Percentiles rank a stretch among this genome's conserved stretches.
Conservation (phyloP, 1,140 invertebrate genomes). For the Solen grandis region DNA sequence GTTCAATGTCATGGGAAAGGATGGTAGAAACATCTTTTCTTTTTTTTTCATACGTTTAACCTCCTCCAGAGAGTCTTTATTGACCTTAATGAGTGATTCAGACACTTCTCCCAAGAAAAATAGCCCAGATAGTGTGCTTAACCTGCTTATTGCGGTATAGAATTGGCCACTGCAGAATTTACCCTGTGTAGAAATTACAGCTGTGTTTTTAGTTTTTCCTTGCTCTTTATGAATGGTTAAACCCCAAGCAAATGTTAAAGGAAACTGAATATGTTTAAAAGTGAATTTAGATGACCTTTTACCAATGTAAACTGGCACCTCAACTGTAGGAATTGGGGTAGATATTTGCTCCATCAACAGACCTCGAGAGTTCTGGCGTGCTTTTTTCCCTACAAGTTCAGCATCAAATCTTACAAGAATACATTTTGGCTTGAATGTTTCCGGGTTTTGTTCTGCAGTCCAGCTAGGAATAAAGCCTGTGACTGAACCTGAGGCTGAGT, state of each 20-base stretch:
- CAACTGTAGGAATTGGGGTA: constrained; percentile 7
- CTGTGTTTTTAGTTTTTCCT: constrained; percentile 13
- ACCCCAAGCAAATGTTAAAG: constrained; percentile 17
- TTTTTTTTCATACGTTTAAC: constrained; percentile 8
- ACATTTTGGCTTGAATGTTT: constrained; percentile 22
- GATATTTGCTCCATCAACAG: not conserved
- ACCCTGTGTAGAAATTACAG: not conserved
- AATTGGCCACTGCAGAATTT: not conserved
- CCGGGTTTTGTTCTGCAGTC: not conserved
- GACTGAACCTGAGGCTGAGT: not conserved
- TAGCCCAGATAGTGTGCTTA: not conserved
- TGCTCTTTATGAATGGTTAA: constrained; percentile 23
- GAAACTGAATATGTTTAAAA: constrained; percentile 21
- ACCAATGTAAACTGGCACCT: constrained; percentile 4
- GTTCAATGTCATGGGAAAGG: constrained; percentile 8
- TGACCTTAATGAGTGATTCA: constrained; percentile 1
- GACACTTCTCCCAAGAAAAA: not conserved
- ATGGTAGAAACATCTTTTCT: not conserved
- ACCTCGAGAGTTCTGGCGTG: not conserved
- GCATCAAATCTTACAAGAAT: no score
- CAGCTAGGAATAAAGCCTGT: constrained; percentile 1
- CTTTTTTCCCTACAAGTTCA: constrained; percentile 19
- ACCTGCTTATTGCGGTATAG: not conserved
- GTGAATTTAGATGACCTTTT: constrained; percentile 13
- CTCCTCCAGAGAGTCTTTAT: not conserved